A percentile compares a stretch with the other conserved stretches of the same genome.
Evolutionary conservation across 2,113 vertebrate genomes (phyloP).

Genomic region (Oreotrochilus melanogaster): DNA sequence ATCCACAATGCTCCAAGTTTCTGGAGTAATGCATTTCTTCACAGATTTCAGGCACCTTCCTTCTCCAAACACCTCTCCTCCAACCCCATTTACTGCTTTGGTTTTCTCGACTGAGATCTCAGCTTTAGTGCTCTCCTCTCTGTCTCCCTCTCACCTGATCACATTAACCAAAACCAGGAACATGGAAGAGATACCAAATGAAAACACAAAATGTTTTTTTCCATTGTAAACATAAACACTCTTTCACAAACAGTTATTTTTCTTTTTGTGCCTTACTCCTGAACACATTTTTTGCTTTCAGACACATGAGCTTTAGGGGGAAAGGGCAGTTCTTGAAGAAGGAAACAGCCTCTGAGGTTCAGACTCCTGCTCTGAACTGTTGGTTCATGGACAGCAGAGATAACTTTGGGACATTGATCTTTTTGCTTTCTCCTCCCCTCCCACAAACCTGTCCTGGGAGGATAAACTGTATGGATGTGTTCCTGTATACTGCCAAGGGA

Average conservation of each 20-base stretch:
- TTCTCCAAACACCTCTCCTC: not conserved
- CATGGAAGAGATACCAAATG: not conserved
- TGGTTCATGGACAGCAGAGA: not conserved
- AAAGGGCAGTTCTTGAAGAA: not conserved
- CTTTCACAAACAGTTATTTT: not conserved
- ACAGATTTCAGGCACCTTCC: not conserved
- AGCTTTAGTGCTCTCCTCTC: not conserved
- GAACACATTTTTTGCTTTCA: not conserved
- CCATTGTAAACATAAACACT: not conserved
- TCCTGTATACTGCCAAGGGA: not conserved
- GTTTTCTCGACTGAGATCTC: not conserved
- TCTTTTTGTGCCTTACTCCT: not conserved
- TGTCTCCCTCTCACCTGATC: not conserved
- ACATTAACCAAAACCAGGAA: not conserved
- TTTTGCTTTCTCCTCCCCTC: not conserved
- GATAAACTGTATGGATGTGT: rapidly evolving
- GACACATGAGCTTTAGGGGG: not conserved
- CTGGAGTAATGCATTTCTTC: not conserved
- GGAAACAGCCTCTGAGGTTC: not conserved
- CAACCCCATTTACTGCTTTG: not conserved
- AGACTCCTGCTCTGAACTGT: not conserved
- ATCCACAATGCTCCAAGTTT: not conserved
- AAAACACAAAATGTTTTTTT: not conserved
- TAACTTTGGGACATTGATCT: rapidly evolving
- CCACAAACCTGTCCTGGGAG: not conserved